These are phyloP conservation scores for Xerus inauris DNA, from an alignment of 2,113 vertebrate species.

Conservation along the genomic window DNA sequence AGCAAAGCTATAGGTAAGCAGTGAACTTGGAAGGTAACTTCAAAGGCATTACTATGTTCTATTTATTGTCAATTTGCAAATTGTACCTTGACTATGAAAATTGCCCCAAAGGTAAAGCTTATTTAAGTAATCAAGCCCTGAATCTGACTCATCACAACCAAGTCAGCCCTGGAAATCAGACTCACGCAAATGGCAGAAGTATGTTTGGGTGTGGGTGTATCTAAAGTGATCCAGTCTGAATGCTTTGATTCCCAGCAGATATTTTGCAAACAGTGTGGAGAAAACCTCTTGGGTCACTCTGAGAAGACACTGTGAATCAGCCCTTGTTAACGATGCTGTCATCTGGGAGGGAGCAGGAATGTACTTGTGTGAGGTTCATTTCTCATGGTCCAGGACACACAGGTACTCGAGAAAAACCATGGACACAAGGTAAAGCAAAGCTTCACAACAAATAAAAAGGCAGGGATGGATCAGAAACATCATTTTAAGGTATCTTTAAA, in stretches of 20 bases:
- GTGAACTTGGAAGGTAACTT: not conserved
- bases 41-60: not conserved
- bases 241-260: not conserved
- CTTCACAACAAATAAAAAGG: conserved; percentile 62
- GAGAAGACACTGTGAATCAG: not conserved
- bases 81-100: not conserved
- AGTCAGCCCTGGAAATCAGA: not conserved
- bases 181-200: not conserved
- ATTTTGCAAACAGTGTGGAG: not conserved
- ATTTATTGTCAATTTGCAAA: not conserved
- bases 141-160: not conserved
- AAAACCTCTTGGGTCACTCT: not conserved
- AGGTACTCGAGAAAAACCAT: not conserved
- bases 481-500: conserved; percentile 70
- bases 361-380: not conserved
- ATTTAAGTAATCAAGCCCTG: not conserved
- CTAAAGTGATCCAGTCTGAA: not conserved
- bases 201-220: not conserved
- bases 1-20: not conserved
- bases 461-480: conserved; percentile 48
- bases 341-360: not conserved
- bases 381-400: not conserved
- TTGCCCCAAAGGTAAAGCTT: not conserved
- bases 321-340: not conserved
- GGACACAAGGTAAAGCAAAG: conserved; percentile 41